A percentile compares a stretch with the other conserved stretches of the same genome.
phyloP scores from a whole-genome alignment of 2,113 vertebrate genomes.

The Clarias magur region DNA sequence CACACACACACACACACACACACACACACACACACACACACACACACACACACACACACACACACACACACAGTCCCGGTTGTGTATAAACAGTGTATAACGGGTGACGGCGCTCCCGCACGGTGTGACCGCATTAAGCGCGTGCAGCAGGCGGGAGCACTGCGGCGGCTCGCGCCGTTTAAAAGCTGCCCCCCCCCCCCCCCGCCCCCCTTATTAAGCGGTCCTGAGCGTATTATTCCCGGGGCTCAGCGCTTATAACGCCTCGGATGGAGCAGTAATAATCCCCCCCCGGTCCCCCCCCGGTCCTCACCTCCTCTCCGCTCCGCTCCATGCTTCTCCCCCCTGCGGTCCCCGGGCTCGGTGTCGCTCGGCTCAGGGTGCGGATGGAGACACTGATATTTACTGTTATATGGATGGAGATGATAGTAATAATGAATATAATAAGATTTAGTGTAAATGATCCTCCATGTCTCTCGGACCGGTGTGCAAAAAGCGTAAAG shows the following conservation, averaged over 20 bases:
- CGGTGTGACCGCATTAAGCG: slow-evolving; percentile 9
- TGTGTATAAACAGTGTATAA: too few relatives aligned
- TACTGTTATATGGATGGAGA: not conserved
- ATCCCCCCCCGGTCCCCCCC: too few relatives aligned
- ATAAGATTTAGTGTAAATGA: not conserved
- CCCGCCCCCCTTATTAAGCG: not conserved
- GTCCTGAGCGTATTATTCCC: not conserved
- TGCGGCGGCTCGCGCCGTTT: slow-evolving; percentile 19
- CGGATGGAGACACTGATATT: not conserved
- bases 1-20: not conserved
- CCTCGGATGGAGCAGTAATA: not conserved
- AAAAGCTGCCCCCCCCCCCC: not conserved
- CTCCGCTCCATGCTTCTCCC: not conserved
- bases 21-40: not conserved
- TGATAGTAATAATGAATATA: not conserved
- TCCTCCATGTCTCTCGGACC: not conserved
- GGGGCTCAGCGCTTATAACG: not conserved
- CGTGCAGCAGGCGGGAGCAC: not conserved
- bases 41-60: not conserved
- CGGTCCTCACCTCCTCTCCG: slow-evolving; percentile 20
- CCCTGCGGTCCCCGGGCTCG: not conserved
- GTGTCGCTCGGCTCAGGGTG: too few relatives aligned
- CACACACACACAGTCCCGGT: not conserved
- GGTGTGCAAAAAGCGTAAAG: slow-evolving; percentile 6
- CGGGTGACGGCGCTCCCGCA: not conserved